Conservation (phyloP, 2,888 invertebrate species). For the Andrena chrysosceles region DNA sequence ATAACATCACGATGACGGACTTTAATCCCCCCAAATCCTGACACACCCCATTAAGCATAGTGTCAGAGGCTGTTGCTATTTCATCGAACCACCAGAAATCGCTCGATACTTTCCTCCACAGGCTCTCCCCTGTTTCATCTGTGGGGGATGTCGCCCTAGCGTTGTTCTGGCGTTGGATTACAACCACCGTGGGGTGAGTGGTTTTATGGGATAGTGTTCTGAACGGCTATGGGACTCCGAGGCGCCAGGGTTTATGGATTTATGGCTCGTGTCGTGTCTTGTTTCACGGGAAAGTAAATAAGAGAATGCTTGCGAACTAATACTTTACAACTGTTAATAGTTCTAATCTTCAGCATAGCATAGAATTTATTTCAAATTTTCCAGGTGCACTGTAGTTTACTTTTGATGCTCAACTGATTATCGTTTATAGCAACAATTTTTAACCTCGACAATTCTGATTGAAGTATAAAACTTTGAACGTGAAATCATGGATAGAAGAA, state of each 20-base stretch:
- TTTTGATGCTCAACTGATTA: background rate
- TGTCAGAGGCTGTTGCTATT: background rate
- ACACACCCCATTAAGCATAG: slow-evolving; percentile 19
- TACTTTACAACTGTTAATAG: background rate
- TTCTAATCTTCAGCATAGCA: background rate
- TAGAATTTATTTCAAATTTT: too few species aligned
- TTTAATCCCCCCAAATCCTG: slow-evolving; percentile 45
- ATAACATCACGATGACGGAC: background rate
- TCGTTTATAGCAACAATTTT: background rate
- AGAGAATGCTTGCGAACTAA: background rate
- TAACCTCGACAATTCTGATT: background rate
- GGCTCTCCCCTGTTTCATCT: slow-evolving; percentile 38
- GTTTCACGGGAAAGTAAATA: slow-evolving; percentile 13
- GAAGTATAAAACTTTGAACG: background rate
- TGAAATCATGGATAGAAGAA: slow-evolving; percentile 47
- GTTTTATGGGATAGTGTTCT: slow-evolving; percentile 22
- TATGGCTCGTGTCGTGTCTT: slow-evolving; percentile 27
- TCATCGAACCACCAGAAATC: slow-evolving; percentile 23
- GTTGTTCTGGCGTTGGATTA: slow-evolving; percentile 54
- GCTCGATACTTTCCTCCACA: slow-evolving; percentile 47
- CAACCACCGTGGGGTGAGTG: slow-evolving; percentile 26
- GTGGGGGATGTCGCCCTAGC: slow-evolving; percentile 38
- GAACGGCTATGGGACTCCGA: slow-evolving; percentile 5
- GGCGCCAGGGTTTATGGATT: slow-evolving; percentile 49
- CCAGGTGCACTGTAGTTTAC: background rate